Percentiles rank a stretch among this genome's conserved stretches.
phyloP scores from a whole-genome alignment of 2,113 vertebrate species.

The Albula goreensis region DNA sequence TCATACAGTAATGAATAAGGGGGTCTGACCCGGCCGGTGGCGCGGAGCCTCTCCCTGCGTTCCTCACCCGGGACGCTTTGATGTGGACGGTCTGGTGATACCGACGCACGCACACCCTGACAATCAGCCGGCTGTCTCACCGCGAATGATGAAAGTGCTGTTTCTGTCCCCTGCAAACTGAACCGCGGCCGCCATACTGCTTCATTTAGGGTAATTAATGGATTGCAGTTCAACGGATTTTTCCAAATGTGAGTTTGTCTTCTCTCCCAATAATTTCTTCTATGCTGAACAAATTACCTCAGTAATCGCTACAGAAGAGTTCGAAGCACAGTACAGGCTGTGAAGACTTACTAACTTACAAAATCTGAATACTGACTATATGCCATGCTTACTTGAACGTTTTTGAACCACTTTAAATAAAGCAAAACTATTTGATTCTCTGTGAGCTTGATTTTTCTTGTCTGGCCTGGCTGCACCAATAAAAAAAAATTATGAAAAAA shows the following conservation, averaged over 20 bases:
- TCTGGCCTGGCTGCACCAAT: slow-evolving; percentile 9
- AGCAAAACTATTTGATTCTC: slow-evolving; percentile 56
- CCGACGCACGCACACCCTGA: slow-evolving; percentile 49
- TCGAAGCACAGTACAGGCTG: slow-evolving; percentile 69
- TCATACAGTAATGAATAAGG: background rate
- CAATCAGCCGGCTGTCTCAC: slow-evolving; percentile 59
- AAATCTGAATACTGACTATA: too few species aligned
- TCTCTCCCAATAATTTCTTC: slow-evolving; percentile 45
- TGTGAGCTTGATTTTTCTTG: slow-evolving; percentile 52
- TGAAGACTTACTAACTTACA: slow-evolving; percentile 52
- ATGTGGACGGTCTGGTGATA: slow-evolving; percentile 59
- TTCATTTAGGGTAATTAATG: slow-evolving; percentile 85
- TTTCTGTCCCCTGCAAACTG: slow-evolving; percentile 58
- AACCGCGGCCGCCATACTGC: slow-evolving; percentile 72
- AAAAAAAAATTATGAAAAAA: slow-evolving; percentile 1
- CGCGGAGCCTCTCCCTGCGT: slow-evolving; percentile 39
- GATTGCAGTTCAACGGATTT: slow-evolving; percentile 72
- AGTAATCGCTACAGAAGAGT: slow-evolving; percentile 60
- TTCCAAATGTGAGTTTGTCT: slow-evolving; percentile 62
- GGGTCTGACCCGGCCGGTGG: background rate
- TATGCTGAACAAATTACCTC: slow-evolving; percentile 50
- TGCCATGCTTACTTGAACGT: slow-evolving; percentile 69
- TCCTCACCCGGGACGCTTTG: slow-evolving; percentile 62
- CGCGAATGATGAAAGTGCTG: slow-evolving; percentile 56
- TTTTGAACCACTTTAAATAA: slow-evolving; percentile 67